phyloP scores from a whole-genome alignment of 2,797 vertebrate genomes.

The Sparus aurata region DNA sequence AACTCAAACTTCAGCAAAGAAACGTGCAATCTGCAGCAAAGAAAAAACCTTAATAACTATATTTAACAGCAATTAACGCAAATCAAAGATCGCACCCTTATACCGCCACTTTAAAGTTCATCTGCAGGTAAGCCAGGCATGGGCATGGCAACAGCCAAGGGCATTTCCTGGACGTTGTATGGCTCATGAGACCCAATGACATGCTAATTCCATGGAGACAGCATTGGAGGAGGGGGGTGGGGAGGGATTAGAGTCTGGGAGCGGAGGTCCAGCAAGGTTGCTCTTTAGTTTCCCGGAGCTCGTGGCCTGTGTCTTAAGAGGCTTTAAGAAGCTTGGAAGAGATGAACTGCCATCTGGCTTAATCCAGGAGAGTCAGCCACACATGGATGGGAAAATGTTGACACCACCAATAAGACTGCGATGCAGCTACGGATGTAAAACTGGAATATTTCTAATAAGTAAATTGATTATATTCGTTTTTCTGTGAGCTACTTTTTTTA shows the following conservation, averaged over 20 bases:
- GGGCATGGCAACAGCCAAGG: constrained; percentile 65
- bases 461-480: neutral
- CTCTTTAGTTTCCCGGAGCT: constrained; percentile 68
- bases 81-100: neutral
- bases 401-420: constrained; percentile 35
- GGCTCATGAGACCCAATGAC: constrained; percentile 53
- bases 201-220: constrained; percentile 68
- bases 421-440: constrained; percentile 3
- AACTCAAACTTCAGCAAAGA: constrained; percentile 11
- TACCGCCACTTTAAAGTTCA: constrained; percentile 33
- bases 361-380: constrained; percentile 45
- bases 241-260: constrained; percentile 62
- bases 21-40: neutral
- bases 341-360: constrained; percentile 82
- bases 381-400: constrained; percentile 45
- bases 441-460: neutral
- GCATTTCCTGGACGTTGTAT: constrained; percentile 42
- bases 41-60: neutral
- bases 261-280: constrained; percentile 61
- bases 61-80: neutral
- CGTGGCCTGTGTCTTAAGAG: constrained; percentile 74
- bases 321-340: constrained; percentile 75
- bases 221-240: neutral
- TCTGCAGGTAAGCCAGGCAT: constrained; percentile 24
- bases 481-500: neutral